Base-by-base conservation (phyloP, 2,113 vertebrate genomes). In the Picathartes gymnocephalus region DNA sequence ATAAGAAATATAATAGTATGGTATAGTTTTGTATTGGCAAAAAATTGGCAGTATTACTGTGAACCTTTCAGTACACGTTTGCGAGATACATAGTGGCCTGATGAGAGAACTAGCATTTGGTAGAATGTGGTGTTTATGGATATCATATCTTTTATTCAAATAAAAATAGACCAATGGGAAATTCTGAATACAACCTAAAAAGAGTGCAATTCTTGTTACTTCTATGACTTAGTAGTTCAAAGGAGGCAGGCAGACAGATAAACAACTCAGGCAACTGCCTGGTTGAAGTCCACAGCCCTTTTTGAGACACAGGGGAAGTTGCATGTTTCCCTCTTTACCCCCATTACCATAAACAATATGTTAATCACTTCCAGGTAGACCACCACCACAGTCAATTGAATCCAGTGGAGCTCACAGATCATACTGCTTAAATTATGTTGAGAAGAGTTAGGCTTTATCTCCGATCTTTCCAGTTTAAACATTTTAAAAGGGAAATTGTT, bases 351-450 rank as follows among this genome's bases (percentile, higher is more conserved):
- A 76, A 66, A 30, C 48, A 92, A 68, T 91, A 79, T 80, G 62
- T 25, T 91, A 94, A 90, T 96, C 78, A 83, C 42, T 92, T 86
- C 45, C 93, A 96, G 60, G 78, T 86, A 91, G 66, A 71, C 72
- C 60, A 88, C 60, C 69, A 82, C 28, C 44, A 78, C 39, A 79
- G 66, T 57, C 71, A 77, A 13, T 9, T 73, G 30, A 71, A 66
- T 62, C 88, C 68, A 66, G 10, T 37, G 23, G 37, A 92, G 48
- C 23, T 65, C 57, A 65, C 8, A 7, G 37, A 60, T 91, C 58
- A 64, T 33, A 25, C 37, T 60, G 54, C 18, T 93, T 79, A 73
- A 77, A 68, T 81, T 53, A 53, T 7, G 7, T 31, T 45, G 33
- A 60, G 53, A 85, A 85, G 44, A 87, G 27, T 58, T 24, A n/a